Conservation (phyloP, 2,888 invertebrate species). For the Drosophila cyrtoloma region DNA sequence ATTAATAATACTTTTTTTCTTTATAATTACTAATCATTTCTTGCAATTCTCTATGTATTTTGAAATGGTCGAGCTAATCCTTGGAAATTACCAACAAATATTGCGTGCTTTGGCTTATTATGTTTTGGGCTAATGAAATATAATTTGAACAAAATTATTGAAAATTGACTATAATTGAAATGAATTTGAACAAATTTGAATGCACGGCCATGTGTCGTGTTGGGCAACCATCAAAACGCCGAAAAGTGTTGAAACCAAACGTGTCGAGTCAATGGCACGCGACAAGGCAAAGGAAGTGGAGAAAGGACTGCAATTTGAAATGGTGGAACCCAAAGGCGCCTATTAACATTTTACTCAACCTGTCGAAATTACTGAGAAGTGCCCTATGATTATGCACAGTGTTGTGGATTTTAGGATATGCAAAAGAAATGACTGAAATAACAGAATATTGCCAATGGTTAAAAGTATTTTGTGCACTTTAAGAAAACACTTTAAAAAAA, state of each 20-base stretch:
- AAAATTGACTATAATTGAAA: conserved; percentile 81
- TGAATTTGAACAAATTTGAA: conserved; percentile 79
- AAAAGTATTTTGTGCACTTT: background rate
- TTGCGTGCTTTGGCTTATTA: conserved; percentile 54
- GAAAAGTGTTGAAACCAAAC: conserved; percentile 63
- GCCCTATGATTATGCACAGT: conserved; percentile 61
- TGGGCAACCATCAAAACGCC: conserved; percentile 66
- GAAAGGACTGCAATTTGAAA: conserved; percentile 53
- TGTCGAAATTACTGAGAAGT: conserved; percentile 63
- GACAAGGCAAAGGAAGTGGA: conserved; percentile 36
- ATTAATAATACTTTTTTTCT: background rate
- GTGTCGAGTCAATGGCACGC: conserved; percentile 58
- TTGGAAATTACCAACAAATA: background rate
- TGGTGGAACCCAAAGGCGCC: conserved; percentile 24
- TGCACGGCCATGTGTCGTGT: conserved; percentile 71
- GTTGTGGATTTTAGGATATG: conserved; percentile 52
- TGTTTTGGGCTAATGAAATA: conserved; percentile 65
- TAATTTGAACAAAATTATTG: conserved; percentile 79
- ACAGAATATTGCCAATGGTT: background rate
- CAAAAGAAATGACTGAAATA: background rate
- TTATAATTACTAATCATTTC: background rate
- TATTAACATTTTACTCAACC: conserved; percentile 73
- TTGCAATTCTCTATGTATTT: background rate
- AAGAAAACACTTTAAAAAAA: background rate
- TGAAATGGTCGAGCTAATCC: background rate